These are phyloP conservation scores for Gymnarchus niloticus DNA, from an alignment of 2,113 vertebrate genomes.

Conservation along the genomic window DNA sequence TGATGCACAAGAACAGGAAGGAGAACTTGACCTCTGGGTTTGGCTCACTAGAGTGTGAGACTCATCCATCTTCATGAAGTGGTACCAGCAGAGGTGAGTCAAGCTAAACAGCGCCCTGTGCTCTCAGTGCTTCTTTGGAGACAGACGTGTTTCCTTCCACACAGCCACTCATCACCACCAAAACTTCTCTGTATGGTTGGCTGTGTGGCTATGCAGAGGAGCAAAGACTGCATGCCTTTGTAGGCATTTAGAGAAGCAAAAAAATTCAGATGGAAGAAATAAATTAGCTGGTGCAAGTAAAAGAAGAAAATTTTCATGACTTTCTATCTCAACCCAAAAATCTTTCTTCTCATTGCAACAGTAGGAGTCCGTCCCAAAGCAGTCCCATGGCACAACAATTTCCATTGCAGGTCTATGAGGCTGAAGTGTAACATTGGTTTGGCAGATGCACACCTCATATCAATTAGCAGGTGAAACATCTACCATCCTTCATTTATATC, in stretches of 20 bases:
- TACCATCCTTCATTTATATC: too few relatives aligned
- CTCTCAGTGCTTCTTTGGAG: not conserved
- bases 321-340: not conserved
- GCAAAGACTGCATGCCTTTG: not conserved
- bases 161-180: not conserved
- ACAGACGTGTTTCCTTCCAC: conserved; percentile 1
- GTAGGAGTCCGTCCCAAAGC: too few relatives aligned
- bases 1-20: not conserved
- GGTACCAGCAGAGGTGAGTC: not conserved
- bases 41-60: conserved; percentile 22
- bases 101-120: not conserved
- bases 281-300: not conserved
- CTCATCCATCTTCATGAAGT: conserved; percentile 21
- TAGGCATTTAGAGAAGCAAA: not conserved
- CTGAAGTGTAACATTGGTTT: too few relatives aligned
- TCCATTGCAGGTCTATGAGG: too few relatives aligned
- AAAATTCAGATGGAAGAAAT: not conserved
- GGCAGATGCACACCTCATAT: too few relatives aligned
- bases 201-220: not conserved
- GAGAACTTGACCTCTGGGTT: not conserved
- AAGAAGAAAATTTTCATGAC: not conserved
- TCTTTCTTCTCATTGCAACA: not conserved
- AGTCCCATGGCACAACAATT: not conserved
- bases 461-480: too few relatives aligned
- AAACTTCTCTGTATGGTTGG: not conserved